Conservation (phyloP, 2,113 vertebrate species). For the Brachionichthys hirsutus region DNA sequence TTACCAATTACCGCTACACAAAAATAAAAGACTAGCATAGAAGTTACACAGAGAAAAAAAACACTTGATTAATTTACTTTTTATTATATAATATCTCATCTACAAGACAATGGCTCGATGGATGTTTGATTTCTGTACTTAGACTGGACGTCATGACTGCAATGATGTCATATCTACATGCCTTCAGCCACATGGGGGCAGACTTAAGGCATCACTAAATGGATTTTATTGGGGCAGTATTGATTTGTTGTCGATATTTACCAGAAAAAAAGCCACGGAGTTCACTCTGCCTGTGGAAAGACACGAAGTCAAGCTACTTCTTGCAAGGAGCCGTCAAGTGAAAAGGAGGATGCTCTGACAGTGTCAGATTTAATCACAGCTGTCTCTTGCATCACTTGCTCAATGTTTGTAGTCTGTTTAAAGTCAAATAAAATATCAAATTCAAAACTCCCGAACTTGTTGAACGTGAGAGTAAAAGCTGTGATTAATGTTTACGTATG, state of each 20-base stretch:
- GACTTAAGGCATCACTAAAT: constrained; percentile 20
- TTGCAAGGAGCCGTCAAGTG: not conserved
- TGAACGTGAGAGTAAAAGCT: not conserved
- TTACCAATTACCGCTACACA: no score
- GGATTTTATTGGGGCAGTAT: no score
- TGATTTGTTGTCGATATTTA: no score
- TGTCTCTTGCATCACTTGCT: not conserved
- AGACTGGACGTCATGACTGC: not conserved
- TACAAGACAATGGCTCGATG: no score
- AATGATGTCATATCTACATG: constrained; percentile 4
- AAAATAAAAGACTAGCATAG: no score
- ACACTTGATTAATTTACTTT: no score
- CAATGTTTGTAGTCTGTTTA: not conserved
- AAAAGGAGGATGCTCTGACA: no score
- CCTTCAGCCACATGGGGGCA: constrained; percentile 41
- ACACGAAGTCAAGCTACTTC: not conserved
- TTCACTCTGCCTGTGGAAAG: constrained; percentile 13
- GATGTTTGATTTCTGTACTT: no score
- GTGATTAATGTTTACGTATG: no score
- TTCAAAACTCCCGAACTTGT: not conserved
- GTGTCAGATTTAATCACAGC: not conserved
- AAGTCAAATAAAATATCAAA: not conserved
- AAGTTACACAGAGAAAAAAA: no score
- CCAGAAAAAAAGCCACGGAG: no score
- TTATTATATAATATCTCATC: no score